These are phyloP conservation scores for Trichosurus vulpecula DNA, from an alignment of 2,797 vertebrate genomes.

Conservation along the genomic window DNA sequence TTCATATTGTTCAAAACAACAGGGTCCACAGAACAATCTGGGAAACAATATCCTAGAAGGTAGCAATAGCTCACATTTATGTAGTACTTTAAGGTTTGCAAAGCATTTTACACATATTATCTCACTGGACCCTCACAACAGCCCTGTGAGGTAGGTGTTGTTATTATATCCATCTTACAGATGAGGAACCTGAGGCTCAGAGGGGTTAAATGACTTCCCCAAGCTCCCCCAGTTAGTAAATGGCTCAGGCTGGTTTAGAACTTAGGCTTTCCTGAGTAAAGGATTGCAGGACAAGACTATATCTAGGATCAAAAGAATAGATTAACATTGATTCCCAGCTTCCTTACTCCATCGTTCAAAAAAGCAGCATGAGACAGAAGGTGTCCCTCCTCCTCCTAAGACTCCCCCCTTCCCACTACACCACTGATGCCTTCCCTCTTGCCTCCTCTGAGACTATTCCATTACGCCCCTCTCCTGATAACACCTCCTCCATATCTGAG, in stretches of 20 bases:
- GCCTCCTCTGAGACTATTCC: not conserved
- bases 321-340: not conserved
- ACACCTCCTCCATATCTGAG: not conserved
- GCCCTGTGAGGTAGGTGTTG: not conserved
- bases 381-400: not conserved
- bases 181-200: not conserved
- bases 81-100: not conserved
- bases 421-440: not conserved
- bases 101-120: not conserved
- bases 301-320: not conserved
- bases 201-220: not conserved
- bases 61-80: not conserved
- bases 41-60: not conserved
- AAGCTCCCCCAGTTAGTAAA: not conserved
- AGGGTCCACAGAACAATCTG: not conserved
- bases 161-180: not conserved
- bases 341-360: not conserved
- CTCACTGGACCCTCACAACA: not conserved
- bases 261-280: not conserved
- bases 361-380: not conserved
- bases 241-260: not conserved
- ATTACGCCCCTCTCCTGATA: not conserved
- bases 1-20: not conserved
- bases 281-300: not conserved
- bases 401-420: not conserved